Conservation (phyloP, 2,113 vertebrate genomes). For the Physeter macrocephalus region DNA sequence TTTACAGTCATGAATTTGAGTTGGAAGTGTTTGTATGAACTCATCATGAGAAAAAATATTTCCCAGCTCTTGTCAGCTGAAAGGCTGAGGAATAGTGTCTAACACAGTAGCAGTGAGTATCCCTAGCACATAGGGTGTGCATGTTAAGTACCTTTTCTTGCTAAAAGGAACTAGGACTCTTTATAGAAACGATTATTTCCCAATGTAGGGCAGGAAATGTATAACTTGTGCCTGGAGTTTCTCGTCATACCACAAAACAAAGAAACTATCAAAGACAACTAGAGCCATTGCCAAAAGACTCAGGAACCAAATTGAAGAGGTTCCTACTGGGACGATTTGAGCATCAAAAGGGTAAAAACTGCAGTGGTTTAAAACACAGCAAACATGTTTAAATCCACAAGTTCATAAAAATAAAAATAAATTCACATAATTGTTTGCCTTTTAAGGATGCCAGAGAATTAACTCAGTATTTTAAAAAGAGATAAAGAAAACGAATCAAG, state of each 20-base stretch:
- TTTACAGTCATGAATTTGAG: not conserved
- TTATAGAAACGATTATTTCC: not conserved
- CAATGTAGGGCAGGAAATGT: not conserved
- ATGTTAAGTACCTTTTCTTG: conserved; percentile 30
- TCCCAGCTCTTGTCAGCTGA: not conserved
- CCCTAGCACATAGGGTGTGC: not conserved
- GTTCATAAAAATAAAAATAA: conserved; percentile 1
- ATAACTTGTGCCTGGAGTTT: not conserved
- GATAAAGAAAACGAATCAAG: not conserved
- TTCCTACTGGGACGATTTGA: not conserved
- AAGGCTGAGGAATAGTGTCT: not conserved
- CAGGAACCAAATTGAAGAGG: not conserved
- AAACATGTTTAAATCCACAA: not conserved
- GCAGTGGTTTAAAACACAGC: not conserved
- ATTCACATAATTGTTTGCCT: not conserved
- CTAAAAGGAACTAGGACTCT: not conserved
- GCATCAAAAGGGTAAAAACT: not conserved
- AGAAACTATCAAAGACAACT: not conserved
- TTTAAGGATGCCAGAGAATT: not conserved
- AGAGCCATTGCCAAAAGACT: not conserved
- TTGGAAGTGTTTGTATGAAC: not conserved
- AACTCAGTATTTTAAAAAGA: conserved; percentile 31
- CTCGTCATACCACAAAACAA: not conserved
- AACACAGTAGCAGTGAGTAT: not conserved
- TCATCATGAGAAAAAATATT: not conserved